Conservation (phyloP, 2,888 invertebrate genomes). For the Apamea anceps region DNA sequence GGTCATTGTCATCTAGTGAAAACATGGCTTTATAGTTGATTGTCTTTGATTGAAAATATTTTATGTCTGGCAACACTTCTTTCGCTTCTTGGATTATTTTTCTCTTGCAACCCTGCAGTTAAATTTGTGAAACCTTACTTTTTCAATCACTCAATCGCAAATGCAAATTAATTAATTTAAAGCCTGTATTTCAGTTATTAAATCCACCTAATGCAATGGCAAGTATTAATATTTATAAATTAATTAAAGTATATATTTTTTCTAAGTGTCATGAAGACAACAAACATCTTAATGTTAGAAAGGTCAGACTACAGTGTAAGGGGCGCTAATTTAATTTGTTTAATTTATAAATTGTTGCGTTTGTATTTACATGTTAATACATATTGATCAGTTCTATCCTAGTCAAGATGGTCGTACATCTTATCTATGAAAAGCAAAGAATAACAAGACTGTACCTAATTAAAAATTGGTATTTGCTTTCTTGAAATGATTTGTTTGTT, state of each 20-base stretch:
- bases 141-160: constrained; percentile 15
- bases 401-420: background rate
- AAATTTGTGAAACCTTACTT: constrained; percentile 34
- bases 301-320: constrained; percentile 51
- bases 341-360: constrained; percentile 1
- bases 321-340: constrained; percentile 50
- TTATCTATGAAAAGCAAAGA: background rate
- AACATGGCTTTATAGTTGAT: background rate
- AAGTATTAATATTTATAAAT: constrained; percentile 26
- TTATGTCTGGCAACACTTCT: constrained; percentile 1
- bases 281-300: constrained; percentile 36
- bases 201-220: constrained; percentile 52
- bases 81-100: constrained; percentile 3
- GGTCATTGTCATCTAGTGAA: background rate
- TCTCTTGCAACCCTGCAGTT: constrained; percentile 27
- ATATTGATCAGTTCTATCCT: background rate
- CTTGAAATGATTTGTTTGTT: constrained; percentile 44
- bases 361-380: constrained; percentile 13
- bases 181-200: constrained; percentile 18
- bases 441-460: background rate
- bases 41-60: background rate
- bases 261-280: constrained; percentile 12
- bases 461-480: constrained; percentile 9
- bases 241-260: background rate
- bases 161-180: constrained; percentile 14